Conservation (phyloP, 2,113 vertebrate genomes). For the Corythoichthys intestinalis region DNA sequence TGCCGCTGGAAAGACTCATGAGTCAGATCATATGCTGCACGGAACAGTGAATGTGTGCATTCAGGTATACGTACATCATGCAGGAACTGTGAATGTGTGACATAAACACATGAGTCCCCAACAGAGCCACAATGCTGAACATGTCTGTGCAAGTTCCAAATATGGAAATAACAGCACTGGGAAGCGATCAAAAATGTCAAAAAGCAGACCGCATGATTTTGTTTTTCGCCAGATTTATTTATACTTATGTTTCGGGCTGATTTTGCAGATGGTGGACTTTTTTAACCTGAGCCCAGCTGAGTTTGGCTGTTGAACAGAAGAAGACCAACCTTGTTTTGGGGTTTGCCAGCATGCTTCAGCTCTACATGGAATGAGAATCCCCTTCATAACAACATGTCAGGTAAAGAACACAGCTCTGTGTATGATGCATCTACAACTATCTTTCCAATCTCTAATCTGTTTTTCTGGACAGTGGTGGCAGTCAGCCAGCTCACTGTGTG, state of each 20-base stretch:
- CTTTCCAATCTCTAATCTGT: conserved; percentile 28
- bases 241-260: conserved; percentile 9
- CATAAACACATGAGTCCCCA: conserved; percentile 53
- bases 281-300: conserved; percentile 4
- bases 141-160: conserved; percentile 42
- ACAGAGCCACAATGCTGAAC: conserved; percentile 12
- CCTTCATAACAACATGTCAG: background rate
- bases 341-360: conserved; percentile 8
- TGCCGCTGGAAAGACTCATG: background rate
- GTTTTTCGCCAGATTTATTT: conserved; percentile 34
- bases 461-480: conserved; percentile 37
- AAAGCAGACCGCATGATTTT: conserved; percentile 24
- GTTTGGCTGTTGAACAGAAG: conserved; percentile 32
- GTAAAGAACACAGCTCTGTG: background rate
- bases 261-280: background rate
- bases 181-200: conserved; percentile 31
- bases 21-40: conserved; percentile 12
- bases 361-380: conserved; percentile 2
- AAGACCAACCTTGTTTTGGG: conserved; percentile 40
- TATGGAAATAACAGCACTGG: conserved; percentile 48
- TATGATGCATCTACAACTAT: conserved; percentile 19
- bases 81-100: conserved; percentile 42
- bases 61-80: conserved; percentile 13
- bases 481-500: conserved; percentile 29
- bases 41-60: conserved; percentile 21